Conservation (phyloP, 2,888 invertebrate species). For the Acleris laterana region DNA sequence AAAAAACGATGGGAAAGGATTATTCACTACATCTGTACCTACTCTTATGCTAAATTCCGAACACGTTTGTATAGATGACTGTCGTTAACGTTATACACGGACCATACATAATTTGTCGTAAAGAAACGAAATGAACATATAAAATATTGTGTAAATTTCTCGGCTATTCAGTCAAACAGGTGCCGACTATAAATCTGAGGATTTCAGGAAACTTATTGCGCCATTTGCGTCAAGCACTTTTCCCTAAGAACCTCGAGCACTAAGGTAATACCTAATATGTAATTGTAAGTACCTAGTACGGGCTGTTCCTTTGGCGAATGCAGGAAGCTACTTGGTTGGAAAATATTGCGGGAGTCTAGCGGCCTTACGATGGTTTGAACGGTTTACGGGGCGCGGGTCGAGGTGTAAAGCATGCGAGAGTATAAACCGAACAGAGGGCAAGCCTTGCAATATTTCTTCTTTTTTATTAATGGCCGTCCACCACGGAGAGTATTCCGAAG, state of each 20-base stretch:
- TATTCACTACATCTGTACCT: no score
- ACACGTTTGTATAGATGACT: no score
- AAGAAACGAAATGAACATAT: neutral
- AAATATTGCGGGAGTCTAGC: slow-evolving; percentile 26
- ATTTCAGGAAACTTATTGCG: slow-evolving; percentile 11
- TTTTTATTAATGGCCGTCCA: no score
- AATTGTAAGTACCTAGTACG: neutral
- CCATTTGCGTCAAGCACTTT: slow-evolving; percentile 9
- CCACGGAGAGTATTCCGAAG: no score
- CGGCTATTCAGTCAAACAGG: slow-evolving; percentile 2
- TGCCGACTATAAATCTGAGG: slow-evolving; percentile 7
- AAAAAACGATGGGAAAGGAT: no score
- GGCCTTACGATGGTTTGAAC: slow-evolving; percentile 7
- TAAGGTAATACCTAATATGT: neutral
- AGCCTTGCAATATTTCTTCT: no score
- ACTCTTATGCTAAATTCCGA: no score
- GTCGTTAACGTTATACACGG: no score
- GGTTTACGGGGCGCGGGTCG: slow-evolving; percentile 13
- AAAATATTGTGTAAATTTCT: neutral
- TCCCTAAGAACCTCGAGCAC: neutral
- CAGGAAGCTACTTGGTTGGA: slow-evolving; percentile 9
- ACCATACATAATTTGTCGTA: no score
- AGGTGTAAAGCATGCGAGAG: slow-evolving; percentile 1
- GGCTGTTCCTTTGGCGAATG: slow-evolving; percentile 1
- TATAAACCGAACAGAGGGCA: neutral